phyloP scores from a whole-genome alignment of 2,888 invertebrate genomes.

The Lycia hirtaria region DNA sequence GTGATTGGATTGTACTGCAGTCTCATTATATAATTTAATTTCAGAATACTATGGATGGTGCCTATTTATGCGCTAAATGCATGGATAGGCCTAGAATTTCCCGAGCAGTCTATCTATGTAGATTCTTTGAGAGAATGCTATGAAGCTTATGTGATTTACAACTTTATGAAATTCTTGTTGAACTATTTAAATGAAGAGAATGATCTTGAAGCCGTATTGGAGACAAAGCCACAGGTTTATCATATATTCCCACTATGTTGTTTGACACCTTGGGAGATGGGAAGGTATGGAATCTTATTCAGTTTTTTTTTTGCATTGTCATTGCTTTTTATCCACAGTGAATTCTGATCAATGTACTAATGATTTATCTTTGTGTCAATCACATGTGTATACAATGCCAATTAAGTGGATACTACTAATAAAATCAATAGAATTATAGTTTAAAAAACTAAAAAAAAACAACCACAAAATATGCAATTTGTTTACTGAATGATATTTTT shows the following conservation, averaged over 20 bases:
- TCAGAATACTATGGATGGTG: slow-evolving; percentile 98
- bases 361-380: too few species aligned
- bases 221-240: slow-evolving; percentile 92
- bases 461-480: too few species aligned
- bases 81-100: slow-evolving; percentile 95
- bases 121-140: slow-evolving; percentile 98
- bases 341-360: too few species aligned
- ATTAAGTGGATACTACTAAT: too few species aligned
- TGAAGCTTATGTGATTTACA: slow-evolving; percentile 99
- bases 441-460: too few species aligned
- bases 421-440: too few species aligned
- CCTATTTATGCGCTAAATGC: slow-evolving; percentile 98
- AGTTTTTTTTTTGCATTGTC: too few species aligned
- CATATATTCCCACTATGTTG: slow-evolving; percentile 97
- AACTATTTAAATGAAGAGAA: slow-evolving; percentile 95
- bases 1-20: background rate
- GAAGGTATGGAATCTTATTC: slow-evolving; percentile 82
- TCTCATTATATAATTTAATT: slow-evolving; percentile 47
- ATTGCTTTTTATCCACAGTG: too few species aligned
- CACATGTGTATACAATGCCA: too few species aligned
- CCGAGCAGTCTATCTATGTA: slow-evolving; percentile 95
- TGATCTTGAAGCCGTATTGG: slow-evolving; percentile 93
- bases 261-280: slow-evolving; percentile 97
- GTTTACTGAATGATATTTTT: too few species aligned
- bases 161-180: slow-evolving; percentile 97